phyloP scores from a whole-genome alignment of 2,888 invertebrate genomes.

The Agonopterix arenella region DNA sequence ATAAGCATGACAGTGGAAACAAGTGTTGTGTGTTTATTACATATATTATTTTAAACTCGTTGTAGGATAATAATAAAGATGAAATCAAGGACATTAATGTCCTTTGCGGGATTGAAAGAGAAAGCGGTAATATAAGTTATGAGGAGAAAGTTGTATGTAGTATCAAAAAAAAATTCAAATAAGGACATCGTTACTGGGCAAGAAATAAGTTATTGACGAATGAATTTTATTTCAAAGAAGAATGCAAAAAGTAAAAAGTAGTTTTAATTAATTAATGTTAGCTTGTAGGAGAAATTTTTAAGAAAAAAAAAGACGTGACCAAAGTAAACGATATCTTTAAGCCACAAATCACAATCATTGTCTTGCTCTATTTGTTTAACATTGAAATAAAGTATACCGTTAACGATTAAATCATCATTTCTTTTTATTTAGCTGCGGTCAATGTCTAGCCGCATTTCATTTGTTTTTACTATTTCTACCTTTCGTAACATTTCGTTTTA shows the following conservation, averaged over 20 bases:
- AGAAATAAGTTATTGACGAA: too few species aligned
- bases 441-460: conserved; percentile 14
- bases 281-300: conserved; percentile 7
- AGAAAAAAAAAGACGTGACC: conserved; percentile 14
- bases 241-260: conserved; percentile 10
- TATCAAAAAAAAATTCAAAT: too few species aligned
- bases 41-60: too few species aligned
- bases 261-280: background rate
- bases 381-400: conserved; percentile 27
- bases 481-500: conserved; percentile 11
- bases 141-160: too few species aligned
- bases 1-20: conserved; percentile 3
- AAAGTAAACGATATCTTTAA: conserved; percentile 8
- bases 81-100: too few species aligned
- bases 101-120: too few species aligned
- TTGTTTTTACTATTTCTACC: conserved; percentile 12
- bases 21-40: background rate
- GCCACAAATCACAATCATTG: conserved; percentile 15
- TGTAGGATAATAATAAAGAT: too few species aligned
- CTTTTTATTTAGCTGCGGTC: conserved; percentile 19
- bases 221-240: too few species aligned
- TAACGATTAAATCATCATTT: conserved; percentile 26
- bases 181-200: too few species aligned
- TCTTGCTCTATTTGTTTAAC: conserved; percentile 38
- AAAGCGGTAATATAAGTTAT: too few species aligned